Evolutionary conservation across 1,140 invertebrate species (phyloP), one percentile per base, ranked within the genome.

Genomic region (Drosophila asahinai): DNA sequence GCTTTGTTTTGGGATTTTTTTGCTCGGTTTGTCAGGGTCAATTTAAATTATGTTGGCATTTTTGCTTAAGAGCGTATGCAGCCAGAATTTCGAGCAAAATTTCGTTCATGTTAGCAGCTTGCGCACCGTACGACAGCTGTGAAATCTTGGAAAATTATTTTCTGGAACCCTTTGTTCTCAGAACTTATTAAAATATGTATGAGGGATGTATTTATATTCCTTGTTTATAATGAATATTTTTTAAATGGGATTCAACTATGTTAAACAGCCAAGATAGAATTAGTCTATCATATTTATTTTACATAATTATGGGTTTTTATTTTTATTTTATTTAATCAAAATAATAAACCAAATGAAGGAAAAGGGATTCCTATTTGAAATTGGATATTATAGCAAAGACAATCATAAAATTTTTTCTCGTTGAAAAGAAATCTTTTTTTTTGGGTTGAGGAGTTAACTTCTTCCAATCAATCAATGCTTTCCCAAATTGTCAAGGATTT

Each of bases 31-130:
- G 38, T 73, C 71, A 61, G 71, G 71, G 71, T 74, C 71, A 73
- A 73, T 61, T 73, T 74, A 74, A 74, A 74, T 74, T 61, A 73
- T 74, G 36, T 36, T 51, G 68, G 54, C 22, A 61, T 52, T 43
- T 52, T 72, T 33, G 54, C 52, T 60, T 19, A 17, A 12, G 7
- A 51, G 38, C 33, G 58, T 42, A 59, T 30, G 45, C 12, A 17
- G 19, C 19, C 17, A 19, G 33, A 40, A 59, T 12, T 12, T 12
- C 11, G 1, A 11, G 6, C 12, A 17, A 22, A 36, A 17, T 27
- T 54, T 17, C n/a, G 9, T 43, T n/a, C 7, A 14, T 0, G n/a
- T 27, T 7, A 17, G 14, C 48, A 51, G 30, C 30, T 8, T 33
- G 30, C 30, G 30, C 30, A 8, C 8, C 8, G 8, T 8, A 9